Conservation (phyloP, 2,888 invertebrate genomes). For the Drosophila stalkeri region DNA sequence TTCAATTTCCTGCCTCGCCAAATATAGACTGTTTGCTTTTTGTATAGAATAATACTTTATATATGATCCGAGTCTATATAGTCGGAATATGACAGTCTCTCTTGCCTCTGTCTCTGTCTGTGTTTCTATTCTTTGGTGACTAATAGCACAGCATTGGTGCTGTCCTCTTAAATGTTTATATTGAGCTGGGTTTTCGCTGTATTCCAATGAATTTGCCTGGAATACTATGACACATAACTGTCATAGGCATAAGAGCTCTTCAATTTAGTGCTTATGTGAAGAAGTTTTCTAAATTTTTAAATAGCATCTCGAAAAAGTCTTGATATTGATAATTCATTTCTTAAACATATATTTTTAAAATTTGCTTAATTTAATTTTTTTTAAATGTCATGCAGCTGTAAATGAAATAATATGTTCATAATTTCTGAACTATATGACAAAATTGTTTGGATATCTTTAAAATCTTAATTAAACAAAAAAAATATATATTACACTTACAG, state of each 20-base stretch:
- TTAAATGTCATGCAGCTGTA: no score
- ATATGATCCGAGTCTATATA: background rate
- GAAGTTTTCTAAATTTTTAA: background rate
- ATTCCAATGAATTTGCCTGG: background rate
- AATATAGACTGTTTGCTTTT: background rate
- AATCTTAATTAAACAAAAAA: no score
- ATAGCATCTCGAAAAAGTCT: no score
- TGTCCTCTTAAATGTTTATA: background rate
- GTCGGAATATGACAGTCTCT: background rate
- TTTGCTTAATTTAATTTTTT: no score
- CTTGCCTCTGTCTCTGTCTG: background rate
- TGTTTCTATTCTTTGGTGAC: background rate
- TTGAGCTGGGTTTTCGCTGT: background rate
- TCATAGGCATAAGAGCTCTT: background rate
- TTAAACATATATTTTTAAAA: no score
- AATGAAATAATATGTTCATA: no score
- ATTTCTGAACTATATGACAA: no score
- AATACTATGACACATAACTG: background rate
- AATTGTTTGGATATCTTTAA: no score
- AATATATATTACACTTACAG: no score
- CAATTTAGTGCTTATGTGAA: background rate
- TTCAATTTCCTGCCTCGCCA: constrained; percentile 3
- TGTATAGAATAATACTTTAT: background rate
- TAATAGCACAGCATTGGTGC: background rate
- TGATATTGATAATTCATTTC: no score